These are phyloP conservation scores for Encarsia formosa DNA, from an alignment of 2,888 invertebrate species.

Conservation along the genomic window DNA sequence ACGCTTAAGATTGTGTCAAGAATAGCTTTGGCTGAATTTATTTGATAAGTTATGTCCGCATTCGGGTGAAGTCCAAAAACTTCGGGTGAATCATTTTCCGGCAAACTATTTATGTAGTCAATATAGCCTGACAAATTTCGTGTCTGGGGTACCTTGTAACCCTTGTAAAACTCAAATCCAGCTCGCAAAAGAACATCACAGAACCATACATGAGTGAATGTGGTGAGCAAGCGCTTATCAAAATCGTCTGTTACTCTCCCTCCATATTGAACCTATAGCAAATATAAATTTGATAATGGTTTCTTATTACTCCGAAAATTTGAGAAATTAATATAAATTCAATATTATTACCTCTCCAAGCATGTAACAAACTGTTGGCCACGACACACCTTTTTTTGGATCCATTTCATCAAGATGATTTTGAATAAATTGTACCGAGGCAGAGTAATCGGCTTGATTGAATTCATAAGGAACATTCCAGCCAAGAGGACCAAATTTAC, in stretches of 20 bases:
- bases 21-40: slow-evolving; percentile 90
- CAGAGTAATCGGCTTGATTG: slow-evolving; percentile 93
- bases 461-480: slow-evolving; percentile 98
- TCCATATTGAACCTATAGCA: slow-evolving; percentile 61
- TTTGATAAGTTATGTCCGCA: slow-evolving; percentile 96
- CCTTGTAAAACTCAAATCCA: slow-evolving; percentile 89
- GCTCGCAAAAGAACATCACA: slow-evolving; percentile 82
- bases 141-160: slow-evolving; percentile 86
- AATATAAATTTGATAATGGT: too few relatives aligned
- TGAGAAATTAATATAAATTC: not conserved
- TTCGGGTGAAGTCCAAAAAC: slow-evolving; percentile 95
- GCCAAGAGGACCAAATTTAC: slow-evolving; percentile 93
- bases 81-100: slow-evolving; percentile 85
- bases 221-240: slow-evolving; percentile 87
- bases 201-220: slow-evolving; percentile 94
- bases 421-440: slow-evolving; percentile 92
- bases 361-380: slow-evolving; percentile 97
- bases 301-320: not conserved
- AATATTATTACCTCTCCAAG: slow-evolving; percentile 84
- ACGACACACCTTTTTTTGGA: slow-evolving; percentile 93
- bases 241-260: slow-evolving; percentile 96
- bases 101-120: slow-evolving; percentile 82
- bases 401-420: slow-evolving; percentile 97
- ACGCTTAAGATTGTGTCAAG: slow-evolving; percentile 91
- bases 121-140: slow-evolving; percentile 75